A percentile compares a stretch with the other conserved stretches of the same genome.
Conservation (phyloP, 2,113 vertebrate genomes). For the Melanerpes aurifrons region DNA sequence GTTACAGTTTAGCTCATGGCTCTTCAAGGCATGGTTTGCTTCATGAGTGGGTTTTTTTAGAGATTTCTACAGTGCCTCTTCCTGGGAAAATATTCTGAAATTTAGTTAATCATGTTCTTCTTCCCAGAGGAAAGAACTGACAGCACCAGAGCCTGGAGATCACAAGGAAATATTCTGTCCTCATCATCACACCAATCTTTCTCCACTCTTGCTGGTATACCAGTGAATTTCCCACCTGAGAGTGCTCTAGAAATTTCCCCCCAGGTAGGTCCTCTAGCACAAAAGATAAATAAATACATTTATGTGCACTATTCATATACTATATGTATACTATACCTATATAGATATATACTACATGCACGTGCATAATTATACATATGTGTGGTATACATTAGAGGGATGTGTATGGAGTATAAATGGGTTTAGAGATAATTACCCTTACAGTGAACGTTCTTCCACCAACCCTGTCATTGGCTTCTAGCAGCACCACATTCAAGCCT, state of each 20-base stretch:
- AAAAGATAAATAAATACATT: not conserved
- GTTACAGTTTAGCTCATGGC: not conserved
- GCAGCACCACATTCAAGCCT: slow-evolving; percentile 87
- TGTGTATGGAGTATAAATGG: not conserved
- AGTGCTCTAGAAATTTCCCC: not conserved
- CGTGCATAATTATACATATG: not conserved
- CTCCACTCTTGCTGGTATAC: not conserved
- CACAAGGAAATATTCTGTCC: not conserved
- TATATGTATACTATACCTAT: not conserved
- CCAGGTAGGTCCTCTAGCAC: not conserved
- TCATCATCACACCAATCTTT: not conserved
- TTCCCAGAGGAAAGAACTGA: not conserved
- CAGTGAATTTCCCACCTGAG: not conserved
- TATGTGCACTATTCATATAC: not conserved
- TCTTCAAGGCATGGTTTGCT: not conserved
- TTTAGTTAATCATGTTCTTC: not conserved
- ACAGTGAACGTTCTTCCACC: slow-evolving; percentile 93
- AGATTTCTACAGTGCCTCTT: not conserved
- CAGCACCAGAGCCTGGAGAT: not conserved
- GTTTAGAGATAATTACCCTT: slow-evolving; percentile 79
- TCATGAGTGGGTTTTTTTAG: not conserved
- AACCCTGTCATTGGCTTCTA: slow-evolving; percentile 93
- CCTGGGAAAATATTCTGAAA: not conserved
- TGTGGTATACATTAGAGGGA: not conserved
- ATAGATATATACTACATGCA: not conserved